Base-by-base conservation (phyloP, 2,797 vertebrate species). In the Morelia viridis region DNA sequence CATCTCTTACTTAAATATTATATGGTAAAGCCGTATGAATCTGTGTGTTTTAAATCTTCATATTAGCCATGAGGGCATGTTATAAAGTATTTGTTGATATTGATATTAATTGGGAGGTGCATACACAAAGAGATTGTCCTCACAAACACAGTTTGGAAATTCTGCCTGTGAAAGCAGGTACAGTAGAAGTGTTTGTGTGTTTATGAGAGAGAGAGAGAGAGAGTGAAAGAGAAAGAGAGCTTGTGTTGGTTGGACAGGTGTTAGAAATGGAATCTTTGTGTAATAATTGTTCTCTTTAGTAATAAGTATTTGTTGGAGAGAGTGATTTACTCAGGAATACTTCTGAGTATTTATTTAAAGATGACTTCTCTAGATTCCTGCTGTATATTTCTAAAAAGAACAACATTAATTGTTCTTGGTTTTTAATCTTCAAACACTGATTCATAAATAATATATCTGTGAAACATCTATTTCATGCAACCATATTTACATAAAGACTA, bases 341-440 rank as follows among this genome's bases (percentile, higher is more conserved):
- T 35, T 31, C 12, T 62, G 41, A 88, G 26, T 64, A 88, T 83
- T n/a, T 56, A 83, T 62, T 92, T 88, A 83, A n/a, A n/a, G 50
- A 24, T 87, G 62, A 58, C 61, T 91, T 68, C 19, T 41, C 26
- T 88, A 92, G 35, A 41, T 26, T 53, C 5, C 89, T 89, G 65
- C 26, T 10, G 46, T 53, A 58, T 65, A 56, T 57, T 90, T 0
- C 41, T 28, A 62, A 89, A 88, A 65, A 60, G 68, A 91, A 88
- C 2, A 86, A 76, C 46, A 60, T 83, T 91, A 93, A 76, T 90
- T n/a, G 60, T 91, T 9, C 28, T 89, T 83, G 87, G 53, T 31
- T 71, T 88, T 65, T 90, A 80, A 76, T 92, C 35, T 93, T 90
- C 26, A 41, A 41, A 13, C 60, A 22, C 64, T 28, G 85, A 64